These are phyloP conservation scores for chimpanzee (Pan troglodytes) DNA, from an alignment of 2,113 vertebrate genomes.

Conservation along the genomic window NHGRI_mPanTro3-v2.1_pri NC_072401.2:82881501-82882000, in stretches of 20 bases:
- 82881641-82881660: background rate
- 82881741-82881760: background rate
- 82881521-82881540: background rate
- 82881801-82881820: background rate
- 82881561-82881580: constrained; percentile 32
- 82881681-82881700: background rate
- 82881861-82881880: background rate
- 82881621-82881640: background rate
- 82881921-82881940: background rate
- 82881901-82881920: constrained; percentile 16
- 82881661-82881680: constrained; percentile 21
- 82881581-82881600: background rate
- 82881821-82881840: background rate
- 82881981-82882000: background rate
- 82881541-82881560: constrained; percentile 2
- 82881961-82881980: background rate
- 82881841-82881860: constrained; percentile 2
- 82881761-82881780: constrained; percentile 18
- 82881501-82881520: background rate
- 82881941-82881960: background rate
- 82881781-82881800: constrained; percentile 13
- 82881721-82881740: background rate
- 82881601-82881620: constrained; percentile 31
- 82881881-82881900: background rate
- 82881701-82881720: constrained; percentile 6